Base-by-base conservation (phyloP, 2,888 invertebrate species). In the Caenorhabditis uteleia region DNA sequence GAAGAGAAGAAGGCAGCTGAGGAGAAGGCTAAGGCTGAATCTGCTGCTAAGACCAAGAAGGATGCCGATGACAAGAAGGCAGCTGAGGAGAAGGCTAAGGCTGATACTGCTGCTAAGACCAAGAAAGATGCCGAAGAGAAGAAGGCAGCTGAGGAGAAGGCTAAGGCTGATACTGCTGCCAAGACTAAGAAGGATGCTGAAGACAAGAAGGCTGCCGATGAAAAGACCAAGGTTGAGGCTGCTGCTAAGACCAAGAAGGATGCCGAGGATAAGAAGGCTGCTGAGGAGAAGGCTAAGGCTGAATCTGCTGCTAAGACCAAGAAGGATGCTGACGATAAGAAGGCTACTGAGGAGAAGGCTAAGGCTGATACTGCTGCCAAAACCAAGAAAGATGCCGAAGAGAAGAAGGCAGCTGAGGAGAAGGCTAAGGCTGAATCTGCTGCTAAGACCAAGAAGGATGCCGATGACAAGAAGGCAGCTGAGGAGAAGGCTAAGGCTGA, bases 11-110 rank as follows among this genome's bases (percentile, higher is more conserved):
- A 44, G 39, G 44, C 25, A 34, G 26, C 31, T 12, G 49, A 38
- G 25, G 40, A 58, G 16, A 46, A 55, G 8, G 49, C 46, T 23
- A 53, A 40, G 16, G 38, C n/a, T 12, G 31, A 39, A 10, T n/a
- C n/a, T n/a, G 56, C 36, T 3, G 39, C 40, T 44, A 40, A 50
- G 29, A 33, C 38, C 10, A 56, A 59, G 45, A 53, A 57, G 47
- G 54, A 53, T 21, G 61, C 56, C n/a, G 49, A 70, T 8, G 62
- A 45, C 12, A 49, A 54, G 34, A 50, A 50, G 33, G 40, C 33
- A 1, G 50, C 25, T 4, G 40, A 59, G 0, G 34, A 29, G 12
- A 60, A 34, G n/a, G n/a, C 42, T 10, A 49, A 49, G 31, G 29
- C 44, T 8, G 50, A 48, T 31, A 47, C 38, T 20, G 46, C 21